These are phyloP conservation scores for Telenomus remus DNA, from an alignment of 1,140 invertebrate species.

Conservation along the genomic window DNA sequence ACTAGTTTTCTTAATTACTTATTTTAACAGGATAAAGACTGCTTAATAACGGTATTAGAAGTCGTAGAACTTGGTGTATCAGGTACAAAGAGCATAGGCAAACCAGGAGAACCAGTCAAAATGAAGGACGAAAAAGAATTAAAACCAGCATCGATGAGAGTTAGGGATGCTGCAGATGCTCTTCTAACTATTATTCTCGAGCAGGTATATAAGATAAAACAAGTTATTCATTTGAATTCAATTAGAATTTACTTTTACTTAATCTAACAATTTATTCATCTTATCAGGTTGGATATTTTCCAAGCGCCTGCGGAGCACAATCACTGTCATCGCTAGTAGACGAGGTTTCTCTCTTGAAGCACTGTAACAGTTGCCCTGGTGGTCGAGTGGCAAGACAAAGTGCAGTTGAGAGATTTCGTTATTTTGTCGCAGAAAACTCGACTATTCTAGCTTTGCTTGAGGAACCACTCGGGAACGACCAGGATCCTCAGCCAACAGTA, in stretches of 20 bases:
- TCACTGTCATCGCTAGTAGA: slow-evolving; percentile 91
- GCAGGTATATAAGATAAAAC: too few relatives aligned
- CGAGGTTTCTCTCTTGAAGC: slow-evolving; percentile 88
- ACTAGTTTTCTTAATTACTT: not conserved
- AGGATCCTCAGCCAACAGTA: slow-evolving; percentile 85
- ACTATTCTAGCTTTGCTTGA: slow-evolving; percentile 93
- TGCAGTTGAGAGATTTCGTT: slow-evolving; percentile 84
- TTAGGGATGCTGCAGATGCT: slow-evolving; percentile 95
- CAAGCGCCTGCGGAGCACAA: slow-evolving; percentile 88
- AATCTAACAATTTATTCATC: too few relatives aligned
- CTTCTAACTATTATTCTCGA: slow-evolving; percentile 93
- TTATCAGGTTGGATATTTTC: slow-evolving; percentile 88
- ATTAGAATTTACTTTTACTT: too few relatives aligned
- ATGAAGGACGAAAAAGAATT: slow-evolving; percentile 97
- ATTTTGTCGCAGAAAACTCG: slow-evolving; percentile 93
- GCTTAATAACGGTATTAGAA: slow-evolving; percentile 93
- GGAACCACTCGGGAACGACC: slow-evolving; percentile 89
- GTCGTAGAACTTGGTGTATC: slow-evolving; percentile 98
- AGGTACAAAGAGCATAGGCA: slow-evolving; percentile 91
- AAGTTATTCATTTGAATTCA: too few relatives aligned
- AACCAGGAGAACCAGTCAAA: slow-evolving; percentile 90
- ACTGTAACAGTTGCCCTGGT: slow-evolving; percentile 81
- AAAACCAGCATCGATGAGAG: slow-evolving; percentile 96
- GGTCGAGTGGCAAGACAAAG: slow-evolving; percentile 75
- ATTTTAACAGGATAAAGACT: slow-evolving; percentile 87